Evolutionary conservation across 1,140 invertebrate species (phyloP).

Genomic region (Drosophila arizonae): DNA sequence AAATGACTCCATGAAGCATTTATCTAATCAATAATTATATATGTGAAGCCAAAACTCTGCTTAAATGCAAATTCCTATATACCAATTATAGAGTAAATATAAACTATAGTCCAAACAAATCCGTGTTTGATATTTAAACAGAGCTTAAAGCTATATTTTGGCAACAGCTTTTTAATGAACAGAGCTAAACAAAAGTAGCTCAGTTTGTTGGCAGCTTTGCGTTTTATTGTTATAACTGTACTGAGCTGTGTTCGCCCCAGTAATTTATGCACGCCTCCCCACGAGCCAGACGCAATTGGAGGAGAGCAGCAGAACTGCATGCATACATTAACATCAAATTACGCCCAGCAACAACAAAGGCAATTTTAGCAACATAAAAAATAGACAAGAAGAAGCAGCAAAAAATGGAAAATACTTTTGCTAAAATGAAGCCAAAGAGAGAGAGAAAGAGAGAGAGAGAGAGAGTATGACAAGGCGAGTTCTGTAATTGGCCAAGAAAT

Average conservation of each 20-base stretch:
- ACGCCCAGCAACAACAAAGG: slow-evolving; percentile 36
- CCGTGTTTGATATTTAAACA: not conserved
- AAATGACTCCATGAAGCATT: too few relatives aligned
- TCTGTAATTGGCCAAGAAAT: slow-evolving; percentile 45
- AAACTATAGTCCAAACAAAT: not conserved
- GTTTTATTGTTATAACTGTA: slow-evolving; percentile 54
- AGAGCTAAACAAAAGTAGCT: slow-evolving; percentile 46
- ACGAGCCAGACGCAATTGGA: slow-evolving; percentile 7
- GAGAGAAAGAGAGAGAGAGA: too few relatives aligned
- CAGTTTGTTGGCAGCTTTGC: slow-evolving; percentile 10
- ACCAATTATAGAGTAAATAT: not conserved
- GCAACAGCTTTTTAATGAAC: slow-evolving; percentile 58
- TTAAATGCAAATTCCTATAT: too few relatives aligned
- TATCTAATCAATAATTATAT: too few relatives aligned
- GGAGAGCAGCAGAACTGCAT: slow-evolving; percentile 43
- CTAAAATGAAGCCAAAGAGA: too few relatives aligned
- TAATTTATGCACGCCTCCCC: slow-evolving; percentile 48
- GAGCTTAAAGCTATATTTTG: slow-evolving; percentile 17
- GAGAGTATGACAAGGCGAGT: not conserved
- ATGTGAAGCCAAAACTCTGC: too few relatives aligned
- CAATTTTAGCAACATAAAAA: slow-evolving; percentile 23
- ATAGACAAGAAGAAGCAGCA: not conserved
- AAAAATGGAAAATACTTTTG: not conserved
- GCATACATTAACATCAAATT: slow-evolving; percentile 76
- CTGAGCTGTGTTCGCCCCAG: slow-evolving; percentile 22